A percentile compares a stretch with the other conserved stretches of the same genome.
phyloP scores from a whole-genome alignment of 2,113 vertebrate species.

The Larimichthys crocea region DNA sequence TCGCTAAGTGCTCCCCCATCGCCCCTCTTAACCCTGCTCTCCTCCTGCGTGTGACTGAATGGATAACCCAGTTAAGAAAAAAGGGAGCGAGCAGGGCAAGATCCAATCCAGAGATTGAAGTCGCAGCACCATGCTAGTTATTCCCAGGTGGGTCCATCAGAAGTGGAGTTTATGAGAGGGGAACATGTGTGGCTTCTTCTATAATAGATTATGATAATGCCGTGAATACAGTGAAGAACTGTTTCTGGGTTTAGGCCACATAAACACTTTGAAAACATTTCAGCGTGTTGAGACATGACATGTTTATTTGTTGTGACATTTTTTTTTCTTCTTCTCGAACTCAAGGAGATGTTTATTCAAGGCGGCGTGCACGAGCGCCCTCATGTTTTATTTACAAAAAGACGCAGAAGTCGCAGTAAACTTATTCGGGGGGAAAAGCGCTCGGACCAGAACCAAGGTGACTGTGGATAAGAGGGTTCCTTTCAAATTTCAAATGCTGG shows the following conservation, averaged over 20 bases:
- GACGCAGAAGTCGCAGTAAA: conserved; percentile 48
- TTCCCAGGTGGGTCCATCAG: conserved; percentile 45
- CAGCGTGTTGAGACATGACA: conserved; percentile 20
- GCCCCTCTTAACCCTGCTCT: conserved; percentile 69
- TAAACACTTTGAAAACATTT: conserved; percentile 52
- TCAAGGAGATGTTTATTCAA: conserved; percentile 63
- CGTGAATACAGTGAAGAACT: conserved; percentile 21
- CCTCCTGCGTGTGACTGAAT: conserved; percentile 60
- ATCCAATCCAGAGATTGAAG: conserved; percentile 61
- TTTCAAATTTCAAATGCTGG: conserved; percentile 45
- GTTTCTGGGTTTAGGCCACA: conserved; percentile 4
- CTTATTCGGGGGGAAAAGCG: conserved; percentile 25
- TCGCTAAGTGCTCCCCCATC: conserved; percentile 75
- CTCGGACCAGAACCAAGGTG: conserved; percentile 53
- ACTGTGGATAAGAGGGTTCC: conserved; percentile 42
- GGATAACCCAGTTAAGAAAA: conserved; percentile 70
- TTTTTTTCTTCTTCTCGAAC: conserved; percentile 13
- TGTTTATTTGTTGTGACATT: conserved; percentile 47
- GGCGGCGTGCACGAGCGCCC: conserved; percentile 32
- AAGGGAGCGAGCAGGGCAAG: conserved; percentile 42
- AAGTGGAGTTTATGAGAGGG: neutral
- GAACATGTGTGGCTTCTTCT: conserved; percentile 28
- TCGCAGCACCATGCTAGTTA: conserved; percentile 37
- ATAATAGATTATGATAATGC: conserved; percentile 33
- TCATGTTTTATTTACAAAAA: conserved; percentile 70